A percentile compares a stretch with the other conserved stretches of the same genome.
Conservation (phyloP, 2,113 vertebrate genomes). For the Corydoras sp. region DNA sequence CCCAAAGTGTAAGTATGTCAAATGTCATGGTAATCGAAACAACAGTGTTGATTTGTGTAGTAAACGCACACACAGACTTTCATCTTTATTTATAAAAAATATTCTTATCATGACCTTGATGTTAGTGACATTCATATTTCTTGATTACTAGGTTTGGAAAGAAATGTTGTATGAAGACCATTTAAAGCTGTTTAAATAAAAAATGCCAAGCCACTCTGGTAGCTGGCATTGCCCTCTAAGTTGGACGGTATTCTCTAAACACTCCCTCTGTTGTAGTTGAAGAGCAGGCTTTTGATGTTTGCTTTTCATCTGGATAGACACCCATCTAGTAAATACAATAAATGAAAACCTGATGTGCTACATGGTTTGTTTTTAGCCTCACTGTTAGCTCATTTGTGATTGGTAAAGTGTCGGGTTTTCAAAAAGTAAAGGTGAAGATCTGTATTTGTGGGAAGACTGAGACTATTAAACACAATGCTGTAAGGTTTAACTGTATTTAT, state of each 20-base stretch:
- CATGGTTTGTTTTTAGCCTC: slow-evolving; percentile 27
- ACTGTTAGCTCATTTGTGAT: background rate
- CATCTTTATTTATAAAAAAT: no score
- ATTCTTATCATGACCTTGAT: no score
- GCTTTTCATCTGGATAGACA: slow-evolving; percentile 20
- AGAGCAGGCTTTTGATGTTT: slow-evolving; percentile 18
- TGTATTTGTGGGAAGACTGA: background rate
- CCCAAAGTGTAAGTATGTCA: no score
- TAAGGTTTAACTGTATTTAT: no score
- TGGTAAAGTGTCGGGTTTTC: background rate
- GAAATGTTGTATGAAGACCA: no score
- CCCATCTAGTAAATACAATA: slow-evolving; percentile 1
- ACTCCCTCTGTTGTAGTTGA: background rate
- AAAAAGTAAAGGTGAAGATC: background rate
- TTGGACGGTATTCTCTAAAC: slow-evolving; percentile 20
- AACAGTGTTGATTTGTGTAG: no score
- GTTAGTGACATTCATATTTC: no score
- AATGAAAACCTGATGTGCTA: slow-evolving; percentile 16
- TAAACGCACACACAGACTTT: no score
- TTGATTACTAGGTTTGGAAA: no score
- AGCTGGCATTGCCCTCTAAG: slow-evolving; percentile 17
- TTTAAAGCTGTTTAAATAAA: background rate
- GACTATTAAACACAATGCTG: no score
- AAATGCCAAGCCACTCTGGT: slow-evolving; percentile 6
- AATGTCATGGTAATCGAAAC: no score